Percentiles rank a stretch among this genome's conserved stretches.
Conservation (phyloP, 2,113 vertebrate species). For the Antechinus flavipes region DNA sequence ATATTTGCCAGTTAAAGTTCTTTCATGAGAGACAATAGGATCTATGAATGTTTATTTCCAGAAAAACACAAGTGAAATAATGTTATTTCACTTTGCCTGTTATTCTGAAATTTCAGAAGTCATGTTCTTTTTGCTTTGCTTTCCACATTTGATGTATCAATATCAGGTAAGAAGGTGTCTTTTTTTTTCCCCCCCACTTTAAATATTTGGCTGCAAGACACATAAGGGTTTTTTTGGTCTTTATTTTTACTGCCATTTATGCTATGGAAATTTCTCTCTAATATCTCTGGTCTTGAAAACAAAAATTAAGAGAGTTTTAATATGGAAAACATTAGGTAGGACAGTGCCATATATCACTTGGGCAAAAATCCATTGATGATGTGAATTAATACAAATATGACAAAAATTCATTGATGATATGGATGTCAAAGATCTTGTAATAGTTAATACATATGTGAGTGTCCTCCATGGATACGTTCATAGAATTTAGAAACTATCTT, state of each 20-base stretch:
- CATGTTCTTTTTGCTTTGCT: neutral
- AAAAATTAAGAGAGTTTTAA: slow-evolving; percentile 57
- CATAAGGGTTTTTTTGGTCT: neutral
- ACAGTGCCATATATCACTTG: slow-evolving; percentile 65
- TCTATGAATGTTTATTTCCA: slow-evolving; percentile 19
- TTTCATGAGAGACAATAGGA: slow-evolving; percentile 44
- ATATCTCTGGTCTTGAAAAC: slow-evolving; percentile 56
- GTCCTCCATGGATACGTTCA: slow-evolving; percentile 2
- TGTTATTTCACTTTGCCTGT: neutral
- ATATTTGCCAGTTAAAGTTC: slow-evolving; percentile 43
- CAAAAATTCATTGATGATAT: slow-evolving; percentile 71
- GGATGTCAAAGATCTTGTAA: slow-evolving; percentile 60
- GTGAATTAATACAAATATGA: slow-evolving; percentile 45
- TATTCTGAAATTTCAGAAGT: slow-evolving; percentile 53
- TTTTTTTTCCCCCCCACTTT: neutral
- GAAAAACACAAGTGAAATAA: neutral
- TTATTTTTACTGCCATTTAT: slow-evolving; percentile 18
- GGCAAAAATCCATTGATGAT: slow-evolving; percentile 70
- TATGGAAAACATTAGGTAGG: slow-evolving; percentile 73
- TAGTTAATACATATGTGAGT: slow-evolving; percentile 49
- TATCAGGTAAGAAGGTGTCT: neutral
- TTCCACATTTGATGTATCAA: neutral
- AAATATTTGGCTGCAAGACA: neutral
- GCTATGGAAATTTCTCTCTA: slow-evolving; percentile 61
- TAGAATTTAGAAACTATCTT: slow-evolving; percentile 61